Base-by-base conservation (phyloP, 2,888 invertebrate genomes). In the Rhaphigaster nebulosa region DNA sequence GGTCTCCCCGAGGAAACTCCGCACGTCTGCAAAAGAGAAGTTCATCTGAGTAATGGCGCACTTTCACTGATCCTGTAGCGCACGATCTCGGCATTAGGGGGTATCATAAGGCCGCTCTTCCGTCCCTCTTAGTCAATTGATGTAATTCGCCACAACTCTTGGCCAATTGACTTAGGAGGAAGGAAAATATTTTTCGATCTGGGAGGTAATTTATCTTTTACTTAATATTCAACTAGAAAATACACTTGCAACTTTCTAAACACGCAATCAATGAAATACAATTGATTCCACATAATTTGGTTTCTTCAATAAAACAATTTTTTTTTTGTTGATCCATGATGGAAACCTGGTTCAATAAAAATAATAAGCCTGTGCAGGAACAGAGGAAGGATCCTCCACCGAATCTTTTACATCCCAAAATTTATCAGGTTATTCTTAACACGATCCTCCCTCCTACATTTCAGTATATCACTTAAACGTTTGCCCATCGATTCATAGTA, bases 1-100 rank as follows among this genome's bases (percentile, higher is more conserved):
- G 29, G 91, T 92, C 88, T 92, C 92, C 80, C 91, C 92, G 60
- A 92, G 91, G 91, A 91, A 92, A 34, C 91, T 88, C 88, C 91
- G 91, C 84, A 92, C 91, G 65, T 92, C 92, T 92, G 92, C 60
- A 92, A 92, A 50, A 91, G 50, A 84, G 12, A 34, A 23, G 12
- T 50, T 12, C 54, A 29, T 54, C 12, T 20, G 8, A 76, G 70
- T 38, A 38, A 76, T 20, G 20, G 8, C 20, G 20, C 20, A 15
- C 70, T 76, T 76, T 76, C 70, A 38, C 70, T 76, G 34, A 29
- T 76, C 38, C 38, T 38, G 70, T 10, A 38, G 34, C 70, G 70
- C 70, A 76, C 70, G 70, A 38, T 38, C 70, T 34, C 34, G 6
- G 34, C 38, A 38, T 76, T 76, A 76, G 8, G 29, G 15, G 18